These are phyloP conservation scores for Indicator indicator DNA, from an alignment of 2,113 vertebrate genomes.

Conservation along the genomic window DNA sequence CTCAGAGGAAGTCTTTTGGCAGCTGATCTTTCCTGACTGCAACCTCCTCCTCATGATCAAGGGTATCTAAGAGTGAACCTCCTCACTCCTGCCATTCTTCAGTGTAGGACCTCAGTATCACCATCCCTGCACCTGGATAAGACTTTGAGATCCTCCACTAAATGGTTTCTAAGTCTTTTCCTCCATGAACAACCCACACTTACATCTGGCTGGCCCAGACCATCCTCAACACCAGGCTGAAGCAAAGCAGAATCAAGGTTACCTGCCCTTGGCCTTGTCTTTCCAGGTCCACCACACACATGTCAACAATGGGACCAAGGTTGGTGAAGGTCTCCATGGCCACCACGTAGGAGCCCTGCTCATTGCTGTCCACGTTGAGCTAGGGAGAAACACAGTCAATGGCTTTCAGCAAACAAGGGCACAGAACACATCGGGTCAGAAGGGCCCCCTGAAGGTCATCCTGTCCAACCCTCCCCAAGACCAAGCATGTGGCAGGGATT, in stretches of 20 bases:
- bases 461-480: too few species aligned
- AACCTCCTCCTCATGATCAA: not conserved
- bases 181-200: not conserved
- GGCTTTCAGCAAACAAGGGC: not conserved
- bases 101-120: not conserved
- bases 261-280: constrained; percentile 98
- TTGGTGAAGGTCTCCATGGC: constrained; percentile 99
- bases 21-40: not conserved
- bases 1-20: not conserved
- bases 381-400: constrained; percentile 11
- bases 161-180: not conserved
- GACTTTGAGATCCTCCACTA: not conserved
- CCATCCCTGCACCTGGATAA: not conserved
- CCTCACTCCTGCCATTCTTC: not conserved
- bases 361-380: constrained; percentile 98
- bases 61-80: not conserved
- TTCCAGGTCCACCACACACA: constrained; percentile 98
- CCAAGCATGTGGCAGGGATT: too few species aligned
- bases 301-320: constrained; percentile 96
- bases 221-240: not conserved
- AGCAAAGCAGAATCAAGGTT: not conserved
- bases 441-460: too few species aligned
- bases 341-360: constrained; percentile 95
- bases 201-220: too few species aligned
- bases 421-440: too few species aligned